phyloP scores from a whole-genome alignment of 2,888 invertebrate genomes.

The Hypolimnas misippus region DNA sequence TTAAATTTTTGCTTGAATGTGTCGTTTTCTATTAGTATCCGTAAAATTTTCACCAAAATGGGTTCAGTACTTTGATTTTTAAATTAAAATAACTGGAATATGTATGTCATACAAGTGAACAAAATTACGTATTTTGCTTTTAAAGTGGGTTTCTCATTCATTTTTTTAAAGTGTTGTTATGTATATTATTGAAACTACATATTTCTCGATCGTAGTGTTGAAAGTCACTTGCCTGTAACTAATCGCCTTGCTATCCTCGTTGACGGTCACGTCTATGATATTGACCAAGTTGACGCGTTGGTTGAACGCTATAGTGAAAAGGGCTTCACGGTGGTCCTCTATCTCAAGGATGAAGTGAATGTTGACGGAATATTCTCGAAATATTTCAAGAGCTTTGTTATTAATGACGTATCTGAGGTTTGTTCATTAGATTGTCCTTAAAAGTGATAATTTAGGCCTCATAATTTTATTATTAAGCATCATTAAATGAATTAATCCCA shows the following conservation, averaged over 20 bases:
- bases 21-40: too few relatives aligned
- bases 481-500: too few relatives aligned
- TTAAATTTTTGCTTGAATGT: too few relatives aligned
- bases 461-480: too few relatives aligned
- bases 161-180: not conserved
- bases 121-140: too few relatives aligned
- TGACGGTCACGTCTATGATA: conserved; percentile 65
- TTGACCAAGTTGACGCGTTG: conserved; percentile 62
- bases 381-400: conserved; percentile 56
- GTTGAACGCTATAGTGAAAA: conserved; percentile 60
- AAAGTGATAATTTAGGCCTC: too few relatives aligned
- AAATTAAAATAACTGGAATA: too few relatives aligned
- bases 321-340: conserved; percentile 71
- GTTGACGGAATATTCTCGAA: conserved; percentile 54
- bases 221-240: conserved; percentile 67
- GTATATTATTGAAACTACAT: too few relatives aligned
- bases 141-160: too few relatives aligned
- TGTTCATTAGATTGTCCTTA: not conserved
- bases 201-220: conserved; percentile 55
- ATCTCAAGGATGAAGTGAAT: conserved; percentile 66
- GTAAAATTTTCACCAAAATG: too few relatives aligned
- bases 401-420: conserved; percentile 69
- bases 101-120: too few relatives aligned
- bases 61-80: too few relatives aligned
- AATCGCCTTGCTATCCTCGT: conserved; percentile 63